phyloP scores from a whole-genome alignment of 1,140 invertebrate genomes.

The Drosophila bifasciata region DNA sequence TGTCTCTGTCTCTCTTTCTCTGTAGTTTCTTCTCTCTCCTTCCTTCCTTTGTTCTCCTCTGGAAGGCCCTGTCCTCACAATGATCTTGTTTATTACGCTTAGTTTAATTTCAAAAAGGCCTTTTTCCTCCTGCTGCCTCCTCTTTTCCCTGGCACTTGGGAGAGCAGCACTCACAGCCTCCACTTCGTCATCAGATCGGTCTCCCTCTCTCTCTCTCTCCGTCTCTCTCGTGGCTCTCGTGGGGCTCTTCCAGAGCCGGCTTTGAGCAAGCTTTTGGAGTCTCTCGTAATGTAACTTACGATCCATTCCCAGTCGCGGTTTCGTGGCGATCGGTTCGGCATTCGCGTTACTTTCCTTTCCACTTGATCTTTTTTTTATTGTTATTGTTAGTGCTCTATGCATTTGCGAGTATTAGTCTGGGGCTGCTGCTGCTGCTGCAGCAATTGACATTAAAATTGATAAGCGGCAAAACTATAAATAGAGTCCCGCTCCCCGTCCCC shows the following conservation, averaged over 20 bases:
- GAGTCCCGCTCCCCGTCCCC: slow-evolving; percentile 28
- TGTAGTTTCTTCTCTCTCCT: background rate
- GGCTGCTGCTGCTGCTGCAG: slow-evolving; percentile 23
- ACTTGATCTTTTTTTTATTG: slow-evolving; percentile 20
- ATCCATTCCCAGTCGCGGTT: slow-evolving; percentile 66
- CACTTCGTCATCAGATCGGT: slow-evolving; percentile 6
- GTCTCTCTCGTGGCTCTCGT: slow-evolving; percentile 9
- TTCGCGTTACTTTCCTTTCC: slow-evolving; percentile 28
- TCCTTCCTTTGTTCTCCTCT: background rate
- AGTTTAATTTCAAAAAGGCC: slow-evolving; percentile 60
- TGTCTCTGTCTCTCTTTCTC: background rate
- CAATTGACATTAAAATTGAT: slow-evolving; percentile 75
- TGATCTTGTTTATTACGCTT: slow-evolving; percentile 61
- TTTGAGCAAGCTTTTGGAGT: slow-evolving; percentile 25
- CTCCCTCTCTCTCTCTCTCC: slow-evolving; percentile 13
- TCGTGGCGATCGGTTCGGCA: slow-evolving; percentile 40
- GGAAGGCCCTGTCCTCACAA: slow-evolving; percentile 6
- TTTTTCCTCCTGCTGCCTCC: slow-evolving; percentile 29
- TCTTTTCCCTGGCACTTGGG: slow-evolving; percentile 7
- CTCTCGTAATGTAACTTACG: slow-evolving; percentile 48
- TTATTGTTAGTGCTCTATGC: slow-evolving; percentile 53
- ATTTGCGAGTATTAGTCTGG: slow-evolving; percentile 19
- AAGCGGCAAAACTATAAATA: slow-evolving; percentile 66
- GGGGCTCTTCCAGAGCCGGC: slow-evolving; percentile 30
- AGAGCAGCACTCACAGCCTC: slow-evolving; percentile 25